Conservation (phyloP, 2,797 vertebrate species). For the Botia almorhae region DNA sequence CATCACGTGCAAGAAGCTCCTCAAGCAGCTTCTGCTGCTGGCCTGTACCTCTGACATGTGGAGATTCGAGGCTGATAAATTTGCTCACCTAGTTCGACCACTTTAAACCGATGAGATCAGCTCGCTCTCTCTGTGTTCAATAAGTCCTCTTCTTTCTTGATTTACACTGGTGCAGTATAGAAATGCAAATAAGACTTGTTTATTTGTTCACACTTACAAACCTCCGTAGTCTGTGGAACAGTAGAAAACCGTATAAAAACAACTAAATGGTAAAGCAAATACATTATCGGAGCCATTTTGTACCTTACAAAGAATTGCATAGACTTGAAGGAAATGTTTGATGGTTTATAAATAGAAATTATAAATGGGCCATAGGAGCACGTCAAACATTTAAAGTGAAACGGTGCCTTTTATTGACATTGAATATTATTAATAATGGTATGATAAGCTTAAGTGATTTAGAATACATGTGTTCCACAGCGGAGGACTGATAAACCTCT, state of each 20-base stretch:
- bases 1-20: constrained; percentile 43
- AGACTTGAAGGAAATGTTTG: neutral
- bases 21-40: constrained; percentile 27
- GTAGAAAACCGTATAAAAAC: neutral
- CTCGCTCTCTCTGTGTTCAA: neutral
- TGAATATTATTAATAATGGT: neutral
- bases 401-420: neutral
- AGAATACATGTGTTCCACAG: neutral
- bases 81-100: constrained; percentile 36
- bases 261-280: neutral
- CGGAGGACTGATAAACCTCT: neutral
- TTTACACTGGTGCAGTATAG: constrained; percentile 46
- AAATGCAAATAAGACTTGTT: constrained; percentile 58
- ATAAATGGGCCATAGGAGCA: neutral
- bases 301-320: too few relatives aligned
- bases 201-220: constrained; percentile 47
- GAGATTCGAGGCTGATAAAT: constrained; percentile 37
- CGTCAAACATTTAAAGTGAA: neutral
- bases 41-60: constrained; percentile 15
- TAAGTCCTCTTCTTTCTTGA: constrained; percentile 25
- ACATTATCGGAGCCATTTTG: neutral
- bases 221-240: constrained; percentile 28
- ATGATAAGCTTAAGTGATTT: neutral
- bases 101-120: constrained; percentile 27
- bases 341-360: neutral